Base-by-base conservation (phyloP, 2,113 vertebrate genomes). In the Clupea harengus region DNA sequence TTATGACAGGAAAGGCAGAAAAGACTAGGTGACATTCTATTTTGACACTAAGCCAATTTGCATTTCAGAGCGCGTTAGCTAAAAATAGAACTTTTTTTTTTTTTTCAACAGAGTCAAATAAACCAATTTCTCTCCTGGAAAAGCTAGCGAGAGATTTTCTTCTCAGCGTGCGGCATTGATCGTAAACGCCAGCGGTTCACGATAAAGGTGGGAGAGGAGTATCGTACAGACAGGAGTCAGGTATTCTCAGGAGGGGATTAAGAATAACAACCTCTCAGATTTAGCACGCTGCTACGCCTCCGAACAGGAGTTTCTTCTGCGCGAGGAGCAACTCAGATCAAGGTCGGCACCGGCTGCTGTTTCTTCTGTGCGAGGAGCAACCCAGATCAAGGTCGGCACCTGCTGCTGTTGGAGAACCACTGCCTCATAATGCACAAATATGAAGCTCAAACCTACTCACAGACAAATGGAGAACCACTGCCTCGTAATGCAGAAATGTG, bases 81-180 rank as follows among this genome's bases (percentile, higher is more conserved):
- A 72, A 72, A 72, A 28, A 72, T 28, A 72, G 25, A 28, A 10
- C n/a, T 3, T 52, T 80, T 17, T 52, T 15, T 15, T 78, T 18
- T 32, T 8, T 15, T 13, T 28, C 25, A 13, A 2, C 7, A 32
- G 6, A 72, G 64, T 72, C 64, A 32, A 45, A 81, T 45, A 50
- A 83, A 86, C 39, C 17, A 6, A 22, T 60, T 28, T 28, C 50
- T 83, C 81, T 82, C 28, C 9, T 47, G 8, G 81, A 82, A 50
- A 50, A 50, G 25, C 52, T 17, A 54, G 52, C 10, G 50, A 11
- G 32, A 1, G 45, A 6, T 39, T 49, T 80, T 52, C 3, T 15
- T 28, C 64, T 83, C 44, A 52, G 50, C 20, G 20, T 13, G 67
- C 7, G 11, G 45, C 32, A 54, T 83, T 45, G 81, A 25, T 72